Percentiles rank a stretch among this genome's conserved stretches.
Evolutionary conservation across 2,888 invertebrate genomes (phyloP).

Genomic region (Pristionchus entomophagus): DNA sequence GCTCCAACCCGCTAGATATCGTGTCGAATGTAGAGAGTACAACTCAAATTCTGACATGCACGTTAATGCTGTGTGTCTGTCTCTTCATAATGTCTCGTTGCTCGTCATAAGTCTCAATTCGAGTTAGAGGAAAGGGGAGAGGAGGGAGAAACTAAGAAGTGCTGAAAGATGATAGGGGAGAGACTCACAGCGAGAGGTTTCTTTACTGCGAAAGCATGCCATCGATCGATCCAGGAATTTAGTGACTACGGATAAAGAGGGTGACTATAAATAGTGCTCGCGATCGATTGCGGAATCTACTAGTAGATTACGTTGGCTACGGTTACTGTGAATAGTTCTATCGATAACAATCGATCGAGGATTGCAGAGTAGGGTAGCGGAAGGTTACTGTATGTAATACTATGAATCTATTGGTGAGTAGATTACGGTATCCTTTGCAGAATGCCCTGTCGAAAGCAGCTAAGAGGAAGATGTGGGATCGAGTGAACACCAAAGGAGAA

Average conservation of each 20-base stretch:
- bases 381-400: no score
- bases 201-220: slow-evolving; percentile 26
- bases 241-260: no score
- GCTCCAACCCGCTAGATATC: no score
- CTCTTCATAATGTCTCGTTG: neutral
- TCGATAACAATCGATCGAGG: no score
- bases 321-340: no score
- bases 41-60: neutral
- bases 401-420: neutral
- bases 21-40: no score
- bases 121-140: neutral
- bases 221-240: slow-evolving; percentile 10
- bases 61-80: no score
- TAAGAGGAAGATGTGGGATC: slow-evolving; percentile 44
- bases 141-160: slow-evolving; percentile 22
- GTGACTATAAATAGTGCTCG: no score
- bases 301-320: no score
- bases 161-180: slow-evolving; percentile 25
- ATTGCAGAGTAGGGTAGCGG: no score
- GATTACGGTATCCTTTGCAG: neutral
- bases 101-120: slow-evolving; percentile 20
- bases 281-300: no score
- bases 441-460: slow-evolving; percentile 34
- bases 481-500: slow-evolving; percentile 26
- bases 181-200: neutral